Evolutionary conservation across 2,888 invertebrate species (phyloP), one percentile per base, ranked within the genome.

Genomic region (Tribolium freemani): DNA sequence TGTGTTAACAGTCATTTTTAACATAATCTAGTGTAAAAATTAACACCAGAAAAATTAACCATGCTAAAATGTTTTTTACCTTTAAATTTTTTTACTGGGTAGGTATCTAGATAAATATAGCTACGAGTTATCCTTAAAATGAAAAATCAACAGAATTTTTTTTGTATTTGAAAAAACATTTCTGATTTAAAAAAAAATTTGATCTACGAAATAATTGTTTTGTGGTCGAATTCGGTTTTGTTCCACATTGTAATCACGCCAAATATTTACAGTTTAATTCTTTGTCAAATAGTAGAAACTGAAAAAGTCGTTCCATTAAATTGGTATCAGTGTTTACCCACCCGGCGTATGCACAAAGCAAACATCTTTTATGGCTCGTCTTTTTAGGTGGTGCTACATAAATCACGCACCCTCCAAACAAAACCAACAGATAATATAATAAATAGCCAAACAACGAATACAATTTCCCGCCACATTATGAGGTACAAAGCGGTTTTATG

Each of bases 401-500:
- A 83, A 83, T 83, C 83, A 83, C 76, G 71, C 79, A 78, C 82
- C 82, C 81, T 80, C 77, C 78, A 78, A 78, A 82, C 78, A 80
- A 82, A 80, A 82, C 80, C 78, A 84, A 83, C 82, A 85, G 84
- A 85, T 84, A 84, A 84, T 82, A 84, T 82, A 82, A 84, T 85
- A 85, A 85, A 85, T 85, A 83, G 84, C 82, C 84, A 82, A 83
- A 86, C 84, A 86, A 84, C 82, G 83, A 81, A 83, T 81, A 84
- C 85, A 86, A 86, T 86, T 86, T 86, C 84, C 84, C 85, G 86
- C 84, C 84, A 86, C 86, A 85, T 86, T 86, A 86, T 79, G 75
- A 78, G 76, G 76, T 78, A 84, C 83, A 85, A 85, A 84, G 82
- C 81, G 80, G 81, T 80, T 80, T 81, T 80, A 81, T 80, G 79